These are phyloP conservation scores for Neolamprologus fasciatus DNA, from an alignment of 2,113 vertebrate genomes.

Conservation along the genomic window DNA sequence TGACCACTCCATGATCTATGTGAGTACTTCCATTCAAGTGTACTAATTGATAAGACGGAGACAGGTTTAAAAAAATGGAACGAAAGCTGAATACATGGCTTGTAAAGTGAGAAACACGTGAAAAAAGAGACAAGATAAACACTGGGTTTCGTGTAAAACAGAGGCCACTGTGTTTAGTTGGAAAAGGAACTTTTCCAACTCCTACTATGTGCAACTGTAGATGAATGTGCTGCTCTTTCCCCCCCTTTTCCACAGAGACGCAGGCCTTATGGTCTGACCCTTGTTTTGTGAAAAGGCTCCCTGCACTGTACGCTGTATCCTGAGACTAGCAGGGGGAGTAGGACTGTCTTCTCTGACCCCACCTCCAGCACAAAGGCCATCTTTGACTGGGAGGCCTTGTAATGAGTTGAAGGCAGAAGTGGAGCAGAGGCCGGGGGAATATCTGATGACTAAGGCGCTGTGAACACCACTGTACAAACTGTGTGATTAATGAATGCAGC, in stretches of 20 bases:
- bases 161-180: constrained; percentile 19
- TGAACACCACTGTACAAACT: constrained; percentile 42
- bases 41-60: neutral
- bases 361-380: constrained; percentile 48
- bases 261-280: constrained; percentile 40
- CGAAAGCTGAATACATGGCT: neutral
- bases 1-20: neutral
- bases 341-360: constrained; percentile 18
- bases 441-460: constrained; percentile 69
- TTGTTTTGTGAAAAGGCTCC: constrained; percentile 35
- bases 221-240: constrained; percentile 44
- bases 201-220: neutral
- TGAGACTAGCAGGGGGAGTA: constrained; percentile 44
- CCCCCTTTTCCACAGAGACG: constrained; percentile 23
- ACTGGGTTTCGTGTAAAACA: constrained; percentile 10
- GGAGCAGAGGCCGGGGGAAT: constrained; percentile 46
- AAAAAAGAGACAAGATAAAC: constrained; percentile 9
- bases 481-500: constrained; percentile 63
- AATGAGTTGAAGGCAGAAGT: constrained; percentile 40
- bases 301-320: constrained; percentile 28
- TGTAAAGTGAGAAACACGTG: neutral
- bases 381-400: constrained; percentile 52
- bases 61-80: neutral
- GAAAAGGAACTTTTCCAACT: constrained; percentile 2
- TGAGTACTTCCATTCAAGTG: neutral